These are phyloP conservation scores for Pteropus rufus DNA, from an alignment of 2,797 vertebrate species.

Conservation along the genomic window DNA sequence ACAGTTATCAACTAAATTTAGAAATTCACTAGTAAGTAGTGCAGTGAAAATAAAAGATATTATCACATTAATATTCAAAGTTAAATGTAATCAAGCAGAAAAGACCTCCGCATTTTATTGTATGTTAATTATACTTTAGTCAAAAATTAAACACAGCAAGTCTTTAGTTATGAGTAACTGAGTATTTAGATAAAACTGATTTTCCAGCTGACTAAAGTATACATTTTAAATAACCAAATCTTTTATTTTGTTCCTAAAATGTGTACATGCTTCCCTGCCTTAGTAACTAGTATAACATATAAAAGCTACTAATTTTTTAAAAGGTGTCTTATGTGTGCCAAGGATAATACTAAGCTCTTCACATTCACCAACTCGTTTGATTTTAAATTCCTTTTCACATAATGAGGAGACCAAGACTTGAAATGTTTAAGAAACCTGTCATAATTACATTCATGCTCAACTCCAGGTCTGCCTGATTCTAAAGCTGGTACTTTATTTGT, in stretches of 20 bases:
- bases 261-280: not conserved
- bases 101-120: not conserved
- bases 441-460: not conserved
- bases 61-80: not conserved
- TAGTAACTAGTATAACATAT: not conserved
- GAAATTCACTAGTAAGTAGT: not conserved
- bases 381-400: not conserved
- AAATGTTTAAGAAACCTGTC: not conserved
- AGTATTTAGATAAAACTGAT: slow-evolving; percentile 24
- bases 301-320: not conserved
- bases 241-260: not conserved
- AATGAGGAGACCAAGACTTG: not conserved
- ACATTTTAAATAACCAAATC: not conserved
- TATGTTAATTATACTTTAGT: not conserved
- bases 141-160: not conserved
- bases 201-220: not conserved
- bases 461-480: not conserved
- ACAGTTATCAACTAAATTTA: not conserved
- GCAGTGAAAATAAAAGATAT: not conserved
- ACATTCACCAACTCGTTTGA: not conserved
- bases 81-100: not conserved
- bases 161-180: not conserved
- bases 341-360: not conserved
- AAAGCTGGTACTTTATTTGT: not conserved
- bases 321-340: not conserved